Evolutionary conservation across 2,113 vertebrate species (phyloP), one percentile per base, ranked within the genome.

Genomic region (Nematolebias whitei): DNA sequence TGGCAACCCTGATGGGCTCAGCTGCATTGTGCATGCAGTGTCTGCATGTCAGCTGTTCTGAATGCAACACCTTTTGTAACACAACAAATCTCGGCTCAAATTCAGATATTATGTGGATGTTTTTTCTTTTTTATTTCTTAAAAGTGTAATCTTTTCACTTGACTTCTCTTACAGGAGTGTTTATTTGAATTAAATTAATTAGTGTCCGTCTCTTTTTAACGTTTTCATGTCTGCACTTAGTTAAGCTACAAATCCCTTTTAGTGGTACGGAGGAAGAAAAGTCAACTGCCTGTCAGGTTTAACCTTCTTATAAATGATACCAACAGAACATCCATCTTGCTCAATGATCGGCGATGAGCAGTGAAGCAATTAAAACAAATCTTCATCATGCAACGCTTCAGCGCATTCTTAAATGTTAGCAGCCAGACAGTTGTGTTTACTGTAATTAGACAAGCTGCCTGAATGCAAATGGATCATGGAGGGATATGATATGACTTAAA

Each of bases 191-290:
- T 70, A 10, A 54, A 74, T 75, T 72, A 40, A 57, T 66, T 44
- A 59, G 14, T 55, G 55, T 75, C 61, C 51, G 47, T 49, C 50
- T 57, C 44, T 44, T 39, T 39, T 10, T 16, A 38, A 40, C 38
- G 22, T 68, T 63, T 44, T 19, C 60, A 24, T 69, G 66, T 60
- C 44, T 70, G 61, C 50, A 65, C 67, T 77, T 60, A 63, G 53
- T 85, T 71, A 69, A 49, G 43, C 56, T 78, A 76, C 68, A 71
- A 74, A 80, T 52, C 51, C 67, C 57, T 61, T 74, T 75, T 20
- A 49, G 22, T 56, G 66, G 8, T 39, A 11, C 51, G 20, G 55
- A 16, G 44, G 55, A 66, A 50, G 20, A 67, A 68, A 79, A 70
- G 43, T 67, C 63, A 80, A 72, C 55, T 54, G 38, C 67, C 29